Evolutionary conservation across 2,888 invertebrate species (phyloP), one percentile per base, ranked within the genome.

Genomic region (Drosophila mayaguana): DNA sequence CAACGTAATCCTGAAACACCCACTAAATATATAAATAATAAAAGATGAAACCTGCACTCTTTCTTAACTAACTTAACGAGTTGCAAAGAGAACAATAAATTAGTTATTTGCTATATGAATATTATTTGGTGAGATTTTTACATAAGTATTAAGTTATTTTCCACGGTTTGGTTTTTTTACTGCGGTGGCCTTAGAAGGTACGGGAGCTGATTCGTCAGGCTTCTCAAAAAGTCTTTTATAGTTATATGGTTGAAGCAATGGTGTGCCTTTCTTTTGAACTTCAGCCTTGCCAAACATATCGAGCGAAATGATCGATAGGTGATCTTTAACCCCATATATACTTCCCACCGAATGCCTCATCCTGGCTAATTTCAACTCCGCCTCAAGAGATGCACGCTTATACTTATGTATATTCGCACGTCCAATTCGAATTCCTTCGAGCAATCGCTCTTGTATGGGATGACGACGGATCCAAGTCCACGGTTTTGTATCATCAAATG

Each of bases 401-500:
- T 75, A 70, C 1, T 50, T 55, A n/a, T 55, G 68, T 2, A 78
- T 54, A 8, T 57, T 38, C 9, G 42, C 38, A 0, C 48, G 57
- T 0, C 73, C 73, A 34, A 76, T 0, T 16, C 0, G 16, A 0
- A 38, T 46, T 3, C 65, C 69, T 3, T 65, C 38, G 0, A 76
- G 36, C 6, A 76, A 32, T 5, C 70, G 61, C 0, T 2, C 11
- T 28, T 77, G 77, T 4, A 0, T 3, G 0, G 81, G 78, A 64
- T 80, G 69, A 2, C 81, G 67, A 1, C 67, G 64, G 6, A 80
- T 18, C 75, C 72, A 80, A 0, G 72, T 78, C 81, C 75, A 81
- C 8, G 80, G 79, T 6, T 72, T 79, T 0, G 20, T 1, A 2
- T 64, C 34, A 50, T 76, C 63, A 9, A 77, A 77, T 0, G 77